Conservation (phyloP, 2,797 vertebrate species). For the Coregonus sp. region DNA sequence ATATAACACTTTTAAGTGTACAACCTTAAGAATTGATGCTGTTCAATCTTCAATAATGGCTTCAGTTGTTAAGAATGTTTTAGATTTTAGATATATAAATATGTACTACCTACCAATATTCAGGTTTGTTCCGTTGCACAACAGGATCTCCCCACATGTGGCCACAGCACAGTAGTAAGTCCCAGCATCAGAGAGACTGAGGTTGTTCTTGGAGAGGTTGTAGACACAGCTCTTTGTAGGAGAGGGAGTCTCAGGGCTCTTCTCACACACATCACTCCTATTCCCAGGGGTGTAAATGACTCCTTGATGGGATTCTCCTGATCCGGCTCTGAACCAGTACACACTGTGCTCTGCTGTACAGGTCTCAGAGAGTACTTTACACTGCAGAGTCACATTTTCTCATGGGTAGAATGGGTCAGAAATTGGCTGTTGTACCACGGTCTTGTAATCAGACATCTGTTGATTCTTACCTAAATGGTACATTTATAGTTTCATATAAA, state of each 20-base stretch:
- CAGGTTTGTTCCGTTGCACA: no score
- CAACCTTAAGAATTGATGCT: no score
- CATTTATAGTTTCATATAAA: no score
- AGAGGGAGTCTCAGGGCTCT: neutral
- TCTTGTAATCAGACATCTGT: neutral
- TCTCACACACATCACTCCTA: neutral
- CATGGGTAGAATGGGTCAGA: slow-evolving; percentile 20
- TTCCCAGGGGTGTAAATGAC: slow-evolving; percentile 4
- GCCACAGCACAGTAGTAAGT: no score
- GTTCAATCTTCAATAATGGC: no score
- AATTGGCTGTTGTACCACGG: neutral
- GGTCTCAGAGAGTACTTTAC: slow-evolving; percentile 31
- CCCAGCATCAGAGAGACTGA: no score
- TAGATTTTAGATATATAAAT: no score
- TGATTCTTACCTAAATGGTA: neutral
- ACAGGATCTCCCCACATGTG: no score
- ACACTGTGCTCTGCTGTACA: slow-evolving; percentile 28
- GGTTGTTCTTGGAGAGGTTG: neutral
- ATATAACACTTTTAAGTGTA: no score
- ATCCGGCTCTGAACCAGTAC: slow-evolving; percentile 30
- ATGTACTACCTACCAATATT: no score
- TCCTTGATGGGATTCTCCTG: slow-evolving; percentile 11
- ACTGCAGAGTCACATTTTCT: slow-evolving; percentile 38
- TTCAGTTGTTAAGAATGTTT: no score
- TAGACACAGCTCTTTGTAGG: slow-evolving; percentile 36